Conservation (phyloP, 2,113 vertebrate species). For the Oryzias melastigma region DNA sequence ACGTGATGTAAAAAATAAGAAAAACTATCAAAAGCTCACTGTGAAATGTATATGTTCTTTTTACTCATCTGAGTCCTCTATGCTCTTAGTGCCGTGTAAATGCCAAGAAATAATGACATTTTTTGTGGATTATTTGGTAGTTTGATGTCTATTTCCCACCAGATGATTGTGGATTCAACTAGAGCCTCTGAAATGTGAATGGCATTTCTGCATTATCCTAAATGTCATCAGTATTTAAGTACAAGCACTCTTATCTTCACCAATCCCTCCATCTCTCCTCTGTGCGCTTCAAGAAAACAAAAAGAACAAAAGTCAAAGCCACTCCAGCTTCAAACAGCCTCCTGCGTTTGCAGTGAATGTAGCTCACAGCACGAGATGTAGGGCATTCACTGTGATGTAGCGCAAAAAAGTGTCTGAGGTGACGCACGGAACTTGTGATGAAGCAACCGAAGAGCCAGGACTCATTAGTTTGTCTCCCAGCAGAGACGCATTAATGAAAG, state of each 20-base stretch:
- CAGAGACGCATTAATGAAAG: slow-evolving; percentile 52
- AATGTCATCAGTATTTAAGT: slow-evolving; percentile 13
- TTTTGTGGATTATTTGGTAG: neutral
- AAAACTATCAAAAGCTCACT: no score
- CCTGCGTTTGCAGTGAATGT: slow-evolving; percentile 22
- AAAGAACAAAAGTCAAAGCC: slow-evolving; percentile 9
- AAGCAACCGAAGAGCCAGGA: slow-evolving; percentile 45
- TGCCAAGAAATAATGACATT: neutral
- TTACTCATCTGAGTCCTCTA: neutral
- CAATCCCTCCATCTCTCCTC: neutral
- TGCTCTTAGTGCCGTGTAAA: neutral
- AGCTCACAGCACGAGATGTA: slow-evolving; percentile 27
- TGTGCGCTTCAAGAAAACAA: neutral
- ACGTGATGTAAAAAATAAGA: no score
- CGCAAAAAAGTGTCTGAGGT: slow-evolving; percentile 45
- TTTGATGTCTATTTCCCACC: neutral
- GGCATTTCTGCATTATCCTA: slow-evolving; percentile 2
- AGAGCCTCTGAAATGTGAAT: neutral
- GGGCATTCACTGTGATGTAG: slow-evolving; percentile 47
- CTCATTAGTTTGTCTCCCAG: slow-evolving; percentile 60
- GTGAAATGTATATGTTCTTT: no score
- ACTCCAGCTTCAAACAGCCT: slow-evolving; percentile 5
- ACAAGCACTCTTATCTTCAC: neutral
- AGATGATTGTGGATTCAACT: neutral
- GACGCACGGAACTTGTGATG: slow-evolving; percentile 57